Conservation (phyloP, 2,888 invertebrate species). For the Drosophila tanythrix region DNA sequence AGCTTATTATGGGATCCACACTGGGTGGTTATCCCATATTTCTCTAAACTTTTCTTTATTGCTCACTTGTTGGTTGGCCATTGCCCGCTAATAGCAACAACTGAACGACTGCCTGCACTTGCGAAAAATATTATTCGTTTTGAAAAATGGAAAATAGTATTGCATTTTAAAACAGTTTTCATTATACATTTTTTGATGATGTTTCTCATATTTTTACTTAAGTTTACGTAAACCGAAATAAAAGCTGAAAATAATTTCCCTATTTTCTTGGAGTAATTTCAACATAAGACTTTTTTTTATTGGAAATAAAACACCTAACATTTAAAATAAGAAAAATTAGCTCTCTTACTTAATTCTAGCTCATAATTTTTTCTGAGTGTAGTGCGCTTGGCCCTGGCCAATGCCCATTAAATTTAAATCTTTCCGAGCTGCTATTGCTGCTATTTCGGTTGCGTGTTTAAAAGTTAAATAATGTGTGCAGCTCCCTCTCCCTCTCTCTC, state of each 20-base stretch:
- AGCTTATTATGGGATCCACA: constrained; percentile 70
- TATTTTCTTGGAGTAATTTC: too few species aligned
- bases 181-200: background rate
- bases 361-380: background rate
- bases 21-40: constrained; percentile 71
- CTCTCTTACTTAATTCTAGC: background rate
- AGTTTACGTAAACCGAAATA: too few species aligned
- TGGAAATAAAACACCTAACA: background rate
- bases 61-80: constrained; percentile 80
- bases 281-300: background rate
- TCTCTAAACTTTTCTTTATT: constrained; percentile 82
- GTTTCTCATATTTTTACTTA: background rate
- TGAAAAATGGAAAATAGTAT: background rate
- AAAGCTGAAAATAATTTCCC: background rate
- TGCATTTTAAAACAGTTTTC: background rate
- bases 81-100: constrained; percentile 55
- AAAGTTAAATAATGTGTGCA: constrained; percentile 76
- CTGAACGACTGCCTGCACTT: constrained; percentile 18
- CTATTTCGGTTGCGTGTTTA: constrained; percentile 71
- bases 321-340: background rate
- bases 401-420: constrained; percentile 76
- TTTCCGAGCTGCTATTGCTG: constrained; percentile 57
- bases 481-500: background rate
- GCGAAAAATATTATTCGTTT: background rate
- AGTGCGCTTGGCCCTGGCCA: constrained; percentile 5